Percentiles rank a stretch among this genome's conserved stretches.
These are phyloP conservation scores for Tetramorium parvispinum DNA, from an alignment of 1,140 invertebrate species.

Conservation along the genomic window DNA sequence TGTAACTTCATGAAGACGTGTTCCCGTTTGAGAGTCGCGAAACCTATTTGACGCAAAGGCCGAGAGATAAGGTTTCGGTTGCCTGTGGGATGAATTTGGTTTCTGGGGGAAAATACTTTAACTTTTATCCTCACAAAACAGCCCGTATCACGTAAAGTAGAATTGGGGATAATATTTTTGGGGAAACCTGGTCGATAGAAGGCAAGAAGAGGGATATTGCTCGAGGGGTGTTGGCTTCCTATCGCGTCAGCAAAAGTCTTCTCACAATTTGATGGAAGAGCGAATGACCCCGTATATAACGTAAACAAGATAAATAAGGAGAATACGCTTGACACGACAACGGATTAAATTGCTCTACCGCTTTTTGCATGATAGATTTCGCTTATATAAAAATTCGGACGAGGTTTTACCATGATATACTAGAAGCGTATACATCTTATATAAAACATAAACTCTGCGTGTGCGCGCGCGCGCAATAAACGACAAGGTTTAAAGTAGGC, in stretches of 20 bases:
- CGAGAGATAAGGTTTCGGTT: slow-evolving; percentile 8
- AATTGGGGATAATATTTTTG: slow-evolving; percentile 29
- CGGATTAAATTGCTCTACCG: neutral
- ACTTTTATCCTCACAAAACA: slow-evolving; percentile 28
- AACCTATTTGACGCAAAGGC: neutral
- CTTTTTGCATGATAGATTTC: slow-evolving; percentile 27
- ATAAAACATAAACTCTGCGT: slow-evolving; percentile 2
- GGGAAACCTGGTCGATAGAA: neutral
- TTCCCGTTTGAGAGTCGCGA: neutral
- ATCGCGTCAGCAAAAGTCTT: slow-evolving; percentile 40
- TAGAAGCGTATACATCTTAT: neutral
- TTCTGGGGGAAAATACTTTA: slow-evolving; percentile 25
- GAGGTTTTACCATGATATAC: neutral
- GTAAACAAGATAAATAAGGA: slow-evolving; percentile 20
- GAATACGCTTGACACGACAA: neutral
- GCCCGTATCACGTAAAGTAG: neutral
- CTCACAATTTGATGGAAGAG: slow-evolving; percentile 1
- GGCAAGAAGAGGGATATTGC: slow-evolving; percentile 22
- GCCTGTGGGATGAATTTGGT: slow-evolving; percentile 17
- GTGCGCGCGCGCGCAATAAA: neutral
- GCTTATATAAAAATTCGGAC: neutral
- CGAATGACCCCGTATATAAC: neutral
- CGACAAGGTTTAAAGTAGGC: neutral
- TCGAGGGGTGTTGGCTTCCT: neutral
- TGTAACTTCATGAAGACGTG: neutral